Base-by-base conservation (phyloP, 2,113 vertebrate genomes). In the Salvator merianae region DNA sequence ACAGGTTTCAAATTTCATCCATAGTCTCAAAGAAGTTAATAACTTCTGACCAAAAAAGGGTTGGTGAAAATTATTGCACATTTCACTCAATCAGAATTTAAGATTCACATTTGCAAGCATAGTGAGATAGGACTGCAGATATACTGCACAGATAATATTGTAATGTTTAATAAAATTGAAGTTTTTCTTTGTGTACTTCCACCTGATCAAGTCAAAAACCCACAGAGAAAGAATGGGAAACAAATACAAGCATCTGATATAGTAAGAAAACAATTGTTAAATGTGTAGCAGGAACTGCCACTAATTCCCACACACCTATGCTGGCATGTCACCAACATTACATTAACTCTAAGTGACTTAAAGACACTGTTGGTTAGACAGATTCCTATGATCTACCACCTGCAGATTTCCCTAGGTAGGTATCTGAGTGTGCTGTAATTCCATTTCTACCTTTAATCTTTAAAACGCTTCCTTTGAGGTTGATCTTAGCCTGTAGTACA, bases 271-370 rank as follows among this genome's bases (percentile, higher is more conserved):
- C 36, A 59, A 77, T 59, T 34, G 53, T 59, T 36, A 59, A 3
- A 34, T 13, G n/a, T 24, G 53, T 34, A 77, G 7, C 10, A 77
- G 9, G 36, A 34, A 22, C 9, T n/a, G 59, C 18, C n/a, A 34
- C 20, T 34, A 77, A 77, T 36, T 77, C 32, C 53, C 47, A 74
- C 40, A 47, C 40, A 47, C 28, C 14, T 47, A 74, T 47, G 30
- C 72, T 86, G 75, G 83, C 68, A 88, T 82, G 55, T 87, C 84
- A 81, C 0, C 7, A 83, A 2, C 30, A 84, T 88, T 81, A 89
- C 59, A 88, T 84, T 77, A 89, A 80, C 88, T 88, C 81, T 88
- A 28, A 76, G 68, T 30, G 53, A 77, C 79, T 82, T 90, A 26
- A 75, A 91, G 81, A 77, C 47, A 84, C 8, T 77, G 55, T 4